Percentiles rank a stretch among this genome's conserved stretches.
phyloP scores from a whole-genome alignment of 1,140 invertebrate species.

The Atta cephalotes region DNA sequence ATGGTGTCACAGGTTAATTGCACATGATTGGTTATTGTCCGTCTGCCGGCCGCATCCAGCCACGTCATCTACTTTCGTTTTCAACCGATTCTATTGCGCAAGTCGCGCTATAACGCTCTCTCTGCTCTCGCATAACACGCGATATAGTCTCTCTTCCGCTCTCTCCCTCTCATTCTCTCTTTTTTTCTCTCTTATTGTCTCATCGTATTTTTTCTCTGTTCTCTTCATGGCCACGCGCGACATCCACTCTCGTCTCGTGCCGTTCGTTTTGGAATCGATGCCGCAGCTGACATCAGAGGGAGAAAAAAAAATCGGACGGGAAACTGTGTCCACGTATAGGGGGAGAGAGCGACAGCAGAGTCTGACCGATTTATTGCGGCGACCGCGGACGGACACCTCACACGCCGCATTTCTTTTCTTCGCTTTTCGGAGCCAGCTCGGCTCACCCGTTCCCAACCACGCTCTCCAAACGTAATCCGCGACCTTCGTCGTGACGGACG shows the following conservation, averaged over 20 bases:
- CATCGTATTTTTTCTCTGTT: constrained; percentile 30
- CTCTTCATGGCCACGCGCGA: constrained; percentile 48
- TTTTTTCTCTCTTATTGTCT: constrained; percentile 45
- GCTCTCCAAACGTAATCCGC: constrained; percentile 70
- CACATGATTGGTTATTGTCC: constrained; percentile 84
- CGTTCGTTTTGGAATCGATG: constrained; percentile 75
- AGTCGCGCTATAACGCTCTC: neutral
- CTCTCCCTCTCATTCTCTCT: constrained; percentile 6
- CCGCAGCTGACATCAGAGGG: constrained; percentile 67
- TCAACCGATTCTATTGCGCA: constrained; percentile 58
- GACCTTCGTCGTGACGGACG: constrained; percentile 70
- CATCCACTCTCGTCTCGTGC: constrained; percentile 48
- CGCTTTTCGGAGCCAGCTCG: constrained; percentile 55
- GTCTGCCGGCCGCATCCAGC: constrained; percentile 67
- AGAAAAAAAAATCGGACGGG: constrained; percentile 70
- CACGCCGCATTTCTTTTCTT: constrained; percentile 68
- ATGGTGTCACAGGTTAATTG: constrained; percentile 84
- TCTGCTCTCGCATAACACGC: constrained; percentile 13
- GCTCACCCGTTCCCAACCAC: constrained; percentile 12
- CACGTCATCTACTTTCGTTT: constrained; percentile 76
- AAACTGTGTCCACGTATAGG: constrained; percentile 60
- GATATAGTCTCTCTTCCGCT: constrained; percentile 15
- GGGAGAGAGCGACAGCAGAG: constrained; percentile 22
- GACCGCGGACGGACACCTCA: constrained; percentile 57
- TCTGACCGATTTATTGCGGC: constrained; percentile 76